Base-by-base conservation (phyloP, 2,113 vertebrate species). In the Sylvietta virens region DNA sequence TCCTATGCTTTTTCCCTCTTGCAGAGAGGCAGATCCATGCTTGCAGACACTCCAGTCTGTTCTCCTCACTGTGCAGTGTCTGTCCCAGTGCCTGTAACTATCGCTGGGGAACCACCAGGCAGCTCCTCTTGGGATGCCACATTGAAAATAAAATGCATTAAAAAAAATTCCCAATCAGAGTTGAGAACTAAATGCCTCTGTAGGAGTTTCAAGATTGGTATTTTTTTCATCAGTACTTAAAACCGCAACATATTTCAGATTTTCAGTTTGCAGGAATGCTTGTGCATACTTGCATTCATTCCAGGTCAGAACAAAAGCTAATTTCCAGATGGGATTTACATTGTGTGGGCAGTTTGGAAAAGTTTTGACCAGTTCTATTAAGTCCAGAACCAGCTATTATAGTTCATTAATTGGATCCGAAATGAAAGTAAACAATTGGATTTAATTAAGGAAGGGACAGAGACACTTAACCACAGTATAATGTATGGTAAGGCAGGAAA, bases 241-340 rank as follows among this genome's bases (percentile, higher is more conserved):
- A 92, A 95, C 88, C 48, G 0, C 94, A 94, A 84, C 72, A 65
- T 88, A 85, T 44, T 94, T 91, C 22, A 86, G 48, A 94, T 89
- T 96, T 95, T 69, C 77, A 94, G 65, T 79, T 95, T 89, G 73
- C 77, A 96, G 86, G 83, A 92, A 96, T 86, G 83, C 72, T 73
- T 86, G 65, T 28, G 44, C 77, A 92, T 94, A 94, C 47, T 94
- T 95, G 92, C 69, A 60, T 79, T 84, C 77, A 66, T 91, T 95
- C 88, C 95, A 96, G 89, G 61, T 86, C 91, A 40, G 94, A 92
- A 91, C 19, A 76, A 89, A 95, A 94, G 27, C 86, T 72, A 4
- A 84, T 51, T 92, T 96, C 86, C 94, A 96, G 94, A 94, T 84
- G 86, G 67, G 77, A 74, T 81, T 93, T 83, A 74, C 73, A 82